Percentiles rank a stretch among this genome's conserved stretches.
These are phyloP conservation scores for Scrobipalpa atriplicella DNA, from an alignment of 2,888 invertebrate species.

Conservation along the genomic window DNA sequence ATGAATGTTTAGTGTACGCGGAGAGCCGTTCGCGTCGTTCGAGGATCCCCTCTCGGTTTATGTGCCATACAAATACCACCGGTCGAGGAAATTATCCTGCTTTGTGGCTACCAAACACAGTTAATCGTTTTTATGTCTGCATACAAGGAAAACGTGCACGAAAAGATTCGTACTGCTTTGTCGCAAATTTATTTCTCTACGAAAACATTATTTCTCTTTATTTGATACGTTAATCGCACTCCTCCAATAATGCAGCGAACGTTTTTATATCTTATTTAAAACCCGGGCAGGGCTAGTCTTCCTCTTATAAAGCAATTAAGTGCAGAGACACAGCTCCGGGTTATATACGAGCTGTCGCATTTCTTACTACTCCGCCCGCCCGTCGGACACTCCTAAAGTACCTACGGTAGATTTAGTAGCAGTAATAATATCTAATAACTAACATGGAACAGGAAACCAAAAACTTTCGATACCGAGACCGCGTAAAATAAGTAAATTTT, in stretches of 20 bases:
- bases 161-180: background rate
- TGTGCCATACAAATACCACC: background rate
- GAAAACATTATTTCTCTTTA: too few species aligned
- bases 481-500: background rate
- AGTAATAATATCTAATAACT: background rate
- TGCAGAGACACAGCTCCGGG: background rate
- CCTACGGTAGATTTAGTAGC: background rate
- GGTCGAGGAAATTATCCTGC: slow-evolving; percentile 18
- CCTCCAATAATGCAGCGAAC: background rate
- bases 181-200: background rate
- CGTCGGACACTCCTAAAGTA: background rate
- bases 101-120: slow-evolving; percentile 20
- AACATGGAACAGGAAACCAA: background rate
- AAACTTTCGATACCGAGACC: background rate
- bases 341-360: slow-evolving; percentile 2
- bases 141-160: slow-evolving; percentile 2
- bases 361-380: background rate
- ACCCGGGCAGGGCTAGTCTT: background rate
- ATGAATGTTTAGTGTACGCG: slow-evolving; percentile 23
- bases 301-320: background rate
- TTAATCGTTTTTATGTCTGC: background rate
- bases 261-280: background rate
- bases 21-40: background rate
- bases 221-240: too few species aligned
- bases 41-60: slow-evolving; percentile 1